Evolutionary conservation across 2,113 vertebrate genomes (phyloP), one percentile per base, ranked within the genome.

Genomic region (Symphodus melops): DNA sequence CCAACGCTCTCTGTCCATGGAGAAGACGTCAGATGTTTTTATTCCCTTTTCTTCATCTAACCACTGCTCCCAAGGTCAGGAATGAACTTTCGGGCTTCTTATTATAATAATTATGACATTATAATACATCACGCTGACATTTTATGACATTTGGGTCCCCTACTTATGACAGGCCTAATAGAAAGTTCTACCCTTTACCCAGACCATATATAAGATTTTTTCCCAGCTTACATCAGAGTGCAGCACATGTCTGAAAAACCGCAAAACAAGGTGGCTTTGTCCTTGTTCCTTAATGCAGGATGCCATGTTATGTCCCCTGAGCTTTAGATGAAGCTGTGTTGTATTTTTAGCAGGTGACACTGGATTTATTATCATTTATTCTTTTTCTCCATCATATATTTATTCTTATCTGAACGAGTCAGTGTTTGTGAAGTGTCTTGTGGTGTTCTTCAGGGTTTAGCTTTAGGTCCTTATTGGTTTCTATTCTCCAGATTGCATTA

Each of bases 381-480:
- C 16, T 14, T 14, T 70, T 39, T 59, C 8, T 17, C 25, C 2
- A 25, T 37, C 2, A 46, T 21, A 19, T 13, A 41, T 8, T n/a
- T 16, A 20, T 9, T 46, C 14, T 20, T 9, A 13, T 60, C 14
- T 36, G 19, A 46, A 28, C 17, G 19, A 46, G 8, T 36, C 7
- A 16, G 54, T 8, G 10, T 54, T 36, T 42, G 48, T 37, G 20
- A 11, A 6, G 11, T 2, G 4, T 8, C 20, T 54, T 16, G 12
- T 39, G 52, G 28, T 49, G 53, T 39, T 65, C 42, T 19, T 73
- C 51, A 37, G 52, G 52, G 41, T 37, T 64, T 23, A 8, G n/a
- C 44, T 16, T 19, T 23, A 39, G 20, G 33, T 28, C 42, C 28
- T 57, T 12, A 19, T 6, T 37, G 14, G 36, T 8, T 25, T n/a